These are phyloP conservation scores for Tetheella fluctuosa DNA, from an alignment of 2,888 invertebrate species.

Conservation along the genomic window DNA sequence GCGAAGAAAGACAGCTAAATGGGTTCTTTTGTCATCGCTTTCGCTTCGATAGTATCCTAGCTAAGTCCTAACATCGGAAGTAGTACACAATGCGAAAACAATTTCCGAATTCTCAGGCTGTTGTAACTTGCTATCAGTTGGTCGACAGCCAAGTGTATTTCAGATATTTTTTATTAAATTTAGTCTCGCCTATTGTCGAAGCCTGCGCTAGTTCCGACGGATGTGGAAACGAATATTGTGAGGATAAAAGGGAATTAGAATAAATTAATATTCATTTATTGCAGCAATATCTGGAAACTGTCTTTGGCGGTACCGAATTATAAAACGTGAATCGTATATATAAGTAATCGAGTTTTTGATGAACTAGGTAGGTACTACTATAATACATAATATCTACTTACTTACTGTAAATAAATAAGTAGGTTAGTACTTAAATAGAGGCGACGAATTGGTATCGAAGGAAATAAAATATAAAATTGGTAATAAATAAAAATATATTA, in stretches of 20 bases:
- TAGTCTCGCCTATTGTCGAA: not conserved
- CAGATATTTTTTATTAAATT: slow-evolving; percentile 7
- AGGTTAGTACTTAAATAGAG: too few species aligned
- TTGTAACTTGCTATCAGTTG: slow-evolving; percentile 4
- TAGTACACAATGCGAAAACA: not conserved
- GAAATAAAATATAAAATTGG: too few species aligned
- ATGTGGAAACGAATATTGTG: slow-evolving; percentile 1
- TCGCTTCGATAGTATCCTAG: not conserved
- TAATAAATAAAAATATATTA: too few species aligned
- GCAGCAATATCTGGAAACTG: not conserved
- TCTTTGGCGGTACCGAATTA: not conserved
- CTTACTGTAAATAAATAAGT: too few species aligned
- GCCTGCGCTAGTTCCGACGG: not conserved
- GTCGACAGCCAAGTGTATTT: slow-evolving; percentile 7
- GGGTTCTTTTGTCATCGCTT: not conserved
- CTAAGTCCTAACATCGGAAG: slow-evolving; percentile 1
- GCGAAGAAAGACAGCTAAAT: not conserved
- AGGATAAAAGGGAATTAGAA: not conserved
- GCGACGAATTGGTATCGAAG: too few species aligned
- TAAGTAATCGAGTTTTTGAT: not conserved
- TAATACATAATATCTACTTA: too few species aligned
- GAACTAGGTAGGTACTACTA: too few species aligned
- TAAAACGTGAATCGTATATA: not conserved
- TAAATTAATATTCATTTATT: slow-evolving; percentile 2
- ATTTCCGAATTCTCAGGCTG: not conserved